These are phyloP conservation scores for Ellobium chinense DNA, from an alignment of 2,888 invertebrate genomes.

Conservation along the genomic window DNA sequence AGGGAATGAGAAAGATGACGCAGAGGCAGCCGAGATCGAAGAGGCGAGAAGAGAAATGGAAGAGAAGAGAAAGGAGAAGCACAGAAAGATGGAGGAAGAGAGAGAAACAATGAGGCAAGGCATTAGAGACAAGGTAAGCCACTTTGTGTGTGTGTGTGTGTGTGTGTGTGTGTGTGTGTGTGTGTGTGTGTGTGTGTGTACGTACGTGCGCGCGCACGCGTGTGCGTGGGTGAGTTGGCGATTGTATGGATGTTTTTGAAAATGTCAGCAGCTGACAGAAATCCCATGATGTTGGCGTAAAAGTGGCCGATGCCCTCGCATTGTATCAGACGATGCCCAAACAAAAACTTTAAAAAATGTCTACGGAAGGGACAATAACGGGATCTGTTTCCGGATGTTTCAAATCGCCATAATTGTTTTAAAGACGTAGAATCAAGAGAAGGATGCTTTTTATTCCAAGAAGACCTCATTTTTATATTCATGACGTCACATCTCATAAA, in stretches of 20 bases:
- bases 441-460: no score
- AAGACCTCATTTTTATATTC: no score
- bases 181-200: conserved; percentile 16
- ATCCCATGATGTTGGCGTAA: no score
- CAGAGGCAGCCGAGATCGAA: conserved; percentile 96
- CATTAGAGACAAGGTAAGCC: conserved; percentile 96
- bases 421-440: no score
- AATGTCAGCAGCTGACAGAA: no score
- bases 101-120: conserved; percentile 99
- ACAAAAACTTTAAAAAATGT: no score
- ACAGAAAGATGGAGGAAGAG: conserved; percentile 99
- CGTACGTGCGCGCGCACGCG: background rate
- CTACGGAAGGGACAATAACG: no score
- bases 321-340: no score
- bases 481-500: no score
- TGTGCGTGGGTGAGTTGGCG: conserved; percentile 6
- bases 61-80: conserved; percentile 98
- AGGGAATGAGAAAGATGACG: conserved; percentile 79
- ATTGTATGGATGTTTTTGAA: conserved; percentile 16
- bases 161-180: conserved; percentile 14
- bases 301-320: no score
- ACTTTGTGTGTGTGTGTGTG: conserved; percentile 1
- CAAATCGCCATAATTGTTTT: no score
- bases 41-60: conserved; percentile 99
- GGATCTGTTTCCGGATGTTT: no score